Base-by-base conservation (phyloP, 2,888 invertebrate species). In the Enoplolaimus lenunculus region DNA sequence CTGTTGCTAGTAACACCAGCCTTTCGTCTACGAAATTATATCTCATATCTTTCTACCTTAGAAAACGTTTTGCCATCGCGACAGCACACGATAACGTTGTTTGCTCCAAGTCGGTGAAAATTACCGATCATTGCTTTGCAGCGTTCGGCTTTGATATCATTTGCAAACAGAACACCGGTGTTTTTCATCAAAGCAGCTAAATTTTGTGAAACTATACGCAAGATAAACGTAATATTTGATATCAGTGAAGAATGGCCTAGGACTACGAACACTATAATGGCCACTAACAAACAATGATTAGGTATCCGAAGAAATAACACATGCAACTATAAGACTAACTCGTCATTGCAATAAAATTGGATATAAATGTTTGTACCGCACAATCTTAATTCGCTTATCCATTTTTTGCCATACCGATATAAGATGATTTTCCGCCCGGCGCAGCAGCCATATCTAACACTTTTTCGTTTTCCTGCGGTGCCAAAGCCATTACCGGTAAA, bases 401-500 rank as follows among this genome's bases (percentile, higher is more conserved):
- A n/a, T n/a, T n/a, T n/a, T n/a, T n/a, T n/a, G n/a, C n/a, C n/a
- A n/a, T n/a, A 66, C 67, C 86, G 73, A 99, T 94, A 81, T 99
- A 94, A 0, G 94, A 92, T 0, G 97, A 92, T 84, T 99, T 99
- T 7, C 98, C 98, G 66, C 98, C 98, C 0, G 98, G 98, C 0
- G 98, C 98, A 0, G 95, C 88, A 80, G 93, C 91, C 93, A 99
- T 90, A 80, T 99, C 98, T 35, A 99, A 84, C 74, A 97, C 87
- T 68, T 88, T 86, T 83, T 97, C 95, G 78, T 91, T 90, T 84
- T 93, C 93, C 84, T 93, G 92, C 0, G 98, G 97, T 0, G 92
- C 93, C 70, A 99, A 84, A 0, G 98, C 91, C 91, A 98, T 94
- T 0, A 98, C 97, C 0, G 98, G 97, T 70, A 99, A 83, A 78